phyloP scores from a whole-genome alignment of 2,113 vertebrate species.

The Syngnathus typhle region DNA sequence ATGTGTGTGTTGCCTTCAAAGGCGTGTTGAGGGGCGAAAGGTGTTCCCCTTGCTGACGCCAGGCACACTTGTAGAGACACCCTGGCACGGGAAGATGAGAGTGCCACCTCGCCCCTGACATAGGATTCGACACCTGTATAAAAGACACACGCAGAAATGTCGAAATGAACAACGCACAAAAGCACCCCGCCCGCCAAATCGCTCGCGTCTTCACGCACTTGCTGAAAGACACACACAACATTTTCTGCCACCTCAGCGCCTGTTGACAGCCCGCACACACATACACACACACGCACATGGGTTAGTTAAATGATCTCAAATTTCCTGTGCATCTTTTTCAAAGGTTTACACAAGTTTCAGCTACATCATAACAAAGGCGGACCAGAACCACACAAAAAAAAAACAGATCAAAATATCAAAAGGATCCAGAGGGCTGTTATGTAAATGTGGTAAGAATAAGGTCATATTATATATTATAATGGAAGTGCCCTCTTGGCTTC shows the following conservation, averaged over 20 bases:
- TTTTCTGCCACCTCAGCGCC: constrained; percentile 50
- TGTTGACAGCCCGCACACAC: constrained; percentile 25
- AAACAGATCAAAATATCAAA: constrained; percentile 55
- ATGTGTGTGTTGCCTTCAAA: constrained; percentile 45
- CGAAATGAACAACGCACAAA: constrained; percentile 20
- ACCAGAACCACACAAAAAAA: background rate
- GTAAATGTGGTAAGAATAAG: constrained; percentile 54
- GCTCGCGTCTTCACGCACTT: background rate
- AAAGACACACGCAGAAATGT: background rate
- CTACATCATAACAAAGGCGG: background rate
- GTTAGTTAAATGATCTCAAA: no score
- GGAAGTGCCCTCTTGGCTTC: constrained; percentile 17
- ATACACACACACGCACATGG: background rate
- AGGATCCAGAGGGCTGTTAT: constrained; percentile 50
- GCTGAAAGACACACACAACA: constrained; percentile 21
- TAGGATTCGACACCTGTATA: constrained; percentile 41
- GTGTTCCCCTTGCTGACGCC: constrained; percentile 84
- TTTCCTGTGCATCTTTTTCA: no score
- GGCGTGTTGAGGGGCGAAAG: constrained; percentile 38
- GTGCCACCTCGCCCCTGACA: constrained; percentile 70
- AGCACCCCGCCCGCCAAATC: constrained; percentile 3
- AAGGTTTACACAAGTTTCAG: background rate
- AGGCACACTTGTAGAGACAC: constrained; percentile 83
- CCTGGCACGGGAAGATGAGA: constrained; percentile 58
- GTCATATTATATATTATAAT: constrained; percentile 63